These are phyloP conservation scores for Latrodectus elegans DNA, from an alignment of 2,888 invertebrate species.

Conservation along the genomic window DNA sequence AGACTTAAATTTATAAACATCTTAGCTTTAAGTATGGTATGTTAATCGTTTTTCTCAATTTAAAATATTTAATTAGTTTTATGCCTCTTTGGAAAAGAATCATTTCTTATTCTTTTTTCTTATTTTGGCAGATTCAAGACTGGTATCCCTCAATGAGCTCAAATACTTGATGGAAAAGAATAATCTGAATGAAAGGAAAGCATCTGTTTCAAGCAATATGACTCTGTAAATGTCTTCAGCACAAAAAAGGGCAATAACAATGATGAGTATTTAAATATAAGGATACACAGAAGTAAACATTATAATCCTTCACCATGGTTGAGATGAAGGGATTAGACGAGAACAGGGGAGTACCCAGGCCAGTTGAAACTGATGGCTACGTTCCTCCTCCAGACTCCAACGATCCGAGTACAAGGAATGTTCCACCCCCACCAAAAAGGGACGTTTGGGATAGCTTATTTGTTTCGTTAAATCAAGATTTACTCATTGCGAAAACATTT, in stretches of 20 bases:
- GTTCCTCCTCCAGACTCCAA: constrained; percentile 7
- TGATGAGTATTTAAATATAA: not conserved
- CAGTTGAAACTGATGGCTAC: constrained; percentile 31
- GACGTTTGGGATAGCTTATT: constrained; percentile 88
- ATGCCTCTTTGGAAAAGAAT: too few relatives aligned
- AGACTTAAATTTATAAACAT: too few relatives aligned
- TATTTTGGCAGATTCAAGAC: not conserved
- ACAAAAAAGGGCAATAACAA: not conserved
- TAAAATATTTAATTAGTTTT: too few relatives aligned
- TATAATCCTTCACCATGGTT: constrained; percentile 39
- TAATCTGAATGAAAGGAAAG: not conserved
- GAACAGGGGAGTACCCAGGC: constrained; percentile 19
- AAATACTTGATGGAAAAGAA: not conserved
- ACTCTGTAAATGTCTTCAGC: not conserved
- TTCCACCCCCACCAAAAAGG: not conserved
- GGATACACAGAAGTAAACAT: not conserved
- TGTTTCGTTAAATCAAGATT: constrained; percentile 89
- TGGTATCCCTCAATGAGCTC: not conserved
- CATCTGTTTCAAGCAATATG: not conserved
- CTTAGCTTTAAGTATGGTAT: too few relatives aligned
- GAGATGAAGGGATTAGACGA: constrained; percentile 64
- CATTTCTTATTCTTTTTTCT: too few relatives aligned
- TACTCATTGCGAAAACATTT: constrained; percentile 96
- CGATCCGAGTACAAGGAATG: not conserved
- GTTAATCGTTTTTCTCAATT: too few relatives aligned